phyloP scores from a whole-genome alignment of 1,140 invertebrate genomes.

The Antheraea mylitta region DNA sequence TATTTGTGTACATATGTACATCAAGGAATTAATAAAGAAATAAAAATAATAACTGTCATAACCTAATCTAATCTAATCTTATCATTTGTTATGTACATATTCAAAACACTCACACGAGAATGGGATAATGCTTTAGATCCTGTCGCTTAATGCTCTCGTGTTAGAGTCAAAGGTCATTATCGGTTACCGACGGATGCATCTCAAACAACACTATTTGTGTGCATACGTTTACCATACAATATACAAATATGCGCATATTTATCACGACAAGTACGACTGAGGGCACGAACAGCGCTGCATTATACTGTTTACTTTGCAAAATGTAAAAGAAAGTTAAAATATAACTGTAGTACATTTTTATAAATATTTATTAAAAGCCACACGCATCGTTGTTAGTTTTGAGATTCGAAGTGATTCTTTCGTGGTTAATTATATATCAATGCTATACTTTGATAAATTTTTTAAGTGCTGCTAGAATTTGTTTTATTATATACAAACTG shows the following conservation, averaged over 20 bases:
- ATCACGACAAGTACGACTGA: constrained; percentile 14
- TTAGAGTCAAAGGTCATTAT: constrained; percentile 51
- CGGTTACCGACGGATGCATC: constrained; percentile 44
- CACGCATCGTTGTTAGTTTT: constrained; percentile 18
- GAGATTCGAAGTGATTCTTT: neutral
- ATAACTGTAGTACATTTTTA: constrained; percentile 1
- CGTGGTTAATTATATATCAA: too few species aligned
- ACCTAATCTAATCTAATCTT: neutral
- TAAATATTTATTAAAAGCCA: constrained; percentile 9
- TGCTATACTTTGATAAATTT: too few species aligned
- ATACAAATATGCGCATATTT: constrained; percentile 62
- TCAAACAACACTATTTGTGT: constrained; percentile 29
- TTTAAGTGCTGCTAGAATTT: too few species aligned
- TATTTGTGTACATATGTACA: constrained; percentile 23
- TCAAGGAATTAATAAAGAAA: constrained; percentile 8
- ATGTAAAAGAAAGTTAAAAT: constrained; percentile 11
- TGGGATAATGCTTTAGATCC: constrained; percentile 38
- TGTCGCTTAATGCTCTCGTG: constrained; percentile 29
- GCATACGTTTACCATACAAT: constrained; percentile 58
- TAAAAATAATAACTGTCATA: constrained; percentile 21
- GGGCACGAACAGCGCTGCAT: neutral
- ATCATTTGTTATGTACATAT: neutral
- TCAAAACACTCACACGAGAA: neutral
- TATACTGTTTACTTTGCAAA: constrained; percentile 39
- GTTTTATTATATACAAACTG: too few species aligned